Evolutionary conservation across 2,888 invertebrate species (phyloP).

Genomic region (Ormyrus pomaceus): DNA sequence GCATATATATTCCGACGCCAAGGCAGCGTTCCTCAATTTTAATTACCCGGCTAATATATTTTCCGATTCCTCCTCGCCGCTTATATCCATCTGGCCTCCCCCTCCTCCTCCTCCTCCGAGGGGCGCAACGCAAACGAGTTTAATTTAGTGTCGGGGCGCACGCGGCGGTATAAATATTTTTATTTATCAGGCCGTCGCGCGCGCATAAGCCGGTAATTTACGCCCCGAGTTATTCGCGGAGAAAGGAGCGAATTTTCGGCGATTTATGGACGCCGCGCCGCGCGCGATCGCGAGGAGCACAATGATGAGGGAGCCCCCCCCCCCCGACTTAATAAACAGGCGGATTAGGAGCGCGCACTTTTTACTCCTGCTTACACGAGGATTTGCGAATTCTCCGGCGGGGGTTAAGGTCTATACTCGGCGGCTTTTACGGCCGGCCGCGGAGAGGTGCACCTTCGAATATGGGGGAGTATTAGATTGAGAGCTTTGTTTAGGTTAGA

Average conservation of each 20-base stretch:
- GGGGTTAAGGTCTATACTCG: no score
- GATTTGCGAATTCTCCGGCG: not conserved
- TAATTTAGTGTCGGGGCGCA: constrained; percentile 70
- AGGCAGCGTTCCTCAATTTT: no score
- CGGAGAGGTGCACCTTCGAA: no score
- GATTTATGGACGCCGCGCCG: constrained; percentile 64
- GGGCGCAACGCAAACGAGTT: constrained; percentile 61
- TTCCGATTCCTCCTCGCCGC: no score
- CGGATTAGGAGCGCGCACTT: constrained; percentile 60
- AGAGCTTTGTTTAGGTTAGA: no score
- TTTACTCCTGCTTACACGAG: not conserved
- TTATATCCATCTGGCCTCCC: no score
- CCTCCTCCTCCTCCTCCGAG: not conserved
- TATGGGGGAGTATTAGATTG: no score
- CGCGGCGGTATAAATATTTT: constrained; percentile 71
- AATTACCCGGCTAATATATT: no score
- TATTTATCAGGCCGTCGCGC: constrained; percentile 65
- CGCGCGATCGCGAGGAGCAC: no score
- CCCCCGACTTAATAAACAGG: constrained; percentile 66
- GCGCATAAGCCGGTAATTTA: constrained; percentile 71
- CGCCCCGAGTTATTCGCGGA: constrained; percentile 59
- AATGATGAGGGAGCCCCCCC: not conserved
- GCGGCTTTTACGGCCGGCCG: no score
- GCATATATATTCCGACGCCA: no score
- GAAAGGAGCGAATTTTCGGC: constrained; percentile 63